Percentiles rank a stretch among this genome's conserved stretches.
Conservation (phyloP, 53 echinoderm and acorn worm genomes). For the Holothuria leucospilota region DNA sequence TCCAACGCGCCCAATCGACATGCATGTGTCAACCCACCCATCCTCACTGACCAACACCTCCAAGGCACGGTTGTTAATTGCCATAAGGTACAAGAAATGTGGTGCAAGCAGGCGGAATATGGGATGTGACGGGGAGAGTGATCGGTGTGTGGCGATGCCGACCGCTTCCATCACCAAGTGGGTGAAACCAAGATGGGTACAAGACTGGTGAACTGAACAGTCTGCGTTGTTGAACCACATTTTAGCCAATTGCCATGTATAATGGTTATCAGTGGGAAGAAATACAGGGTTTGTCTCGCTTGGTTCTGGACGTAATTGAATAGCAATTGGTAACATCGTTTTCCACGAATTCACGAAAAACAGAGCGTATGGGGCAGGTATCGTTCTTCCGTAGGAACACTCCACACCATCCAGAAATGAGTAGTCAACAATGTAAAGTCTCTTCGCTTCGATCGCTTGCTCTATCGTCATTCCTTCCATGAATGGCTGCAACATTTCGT, state of each 20-base stretch:
- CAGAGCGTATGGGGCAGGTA: slow-evolving; percentile 23
- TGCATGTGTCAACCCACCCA: slow-evolving; percentile 87
- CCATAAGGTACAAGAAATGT: slow-evolving; percentile 89
- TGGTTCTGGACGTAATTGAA: slow-evolving; percentile 26
- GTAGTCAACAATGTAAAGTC: slow-evolving; percentile 77
- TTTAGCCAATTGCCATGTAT: slow-evolving; percentile 92
- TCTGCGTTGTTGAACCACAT: slow-evolving; percentile 96
- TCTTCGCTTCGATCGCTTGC: slow-evolving; percentile 67
- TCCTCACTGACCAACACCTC: slow-evolving; percentile 72
- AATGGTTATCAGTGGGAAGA: slow-evolving; percentile 81
- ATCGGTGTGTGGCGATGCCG: slow-evolving; percentile 78
- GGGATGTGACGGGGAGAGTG: slow-evolving; percentile 90
- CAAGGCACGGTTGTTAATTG: slow-evolving; percentile 92
- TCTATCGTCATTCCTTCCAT: slow-evolving; percentile 70
- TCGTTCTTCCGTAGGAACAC: slow-evolving; percentile 63
- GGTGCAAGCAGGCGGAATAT: slow-evolving; percentile 89
- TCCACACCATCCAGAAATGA: slow-evolving; percentile 60
- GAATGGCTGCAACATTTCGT: slow-evolving; percentile 70
- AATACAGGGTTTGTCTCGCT: slow-evolving; percentile 61
- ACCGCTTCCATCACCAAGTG: slow-evolving; percentile 90
- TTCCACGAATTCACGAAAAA: slow-evolving; percentile 31
- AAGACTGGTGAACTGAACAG: slow-evolving; percentile 81
- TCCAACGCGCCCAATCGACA: slow-evolving; percentile 80
- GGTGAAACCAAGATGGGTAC: slow-evolving; percentile 87
- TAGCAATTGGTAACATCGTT: slow-evolving; percentile 22